These are phyloP conservation scores for Onchidella celtica DNA, from an alignment of 2,888 invertebrate genomes.

Conservation along the genomic window DNA sequence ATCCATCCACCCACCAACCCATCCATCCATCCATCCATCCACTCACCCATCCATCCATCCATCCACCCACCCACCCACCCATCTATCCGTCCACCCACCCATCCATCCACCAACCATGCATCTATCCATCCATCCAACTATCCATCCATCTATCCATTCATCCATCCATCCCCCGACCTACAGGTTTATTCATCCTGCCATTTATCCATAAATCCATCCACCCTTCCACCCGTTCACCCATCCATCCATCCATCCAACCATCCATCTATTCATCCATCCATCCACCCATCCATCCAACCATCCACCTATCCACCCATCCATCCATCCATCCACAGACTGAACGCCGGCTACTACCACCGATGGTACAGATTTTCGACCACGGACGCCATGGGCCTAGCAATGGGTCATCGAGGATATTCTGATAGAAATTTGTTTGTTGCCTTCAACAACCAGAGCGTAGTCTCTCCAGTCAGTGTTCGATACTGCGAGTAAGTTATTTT, in stretches of 20 bases:
- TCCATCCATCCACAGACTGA: too few species aligned
- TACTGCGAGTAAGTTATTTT: too few species aligned
- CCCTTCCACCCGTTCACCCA: background rate
- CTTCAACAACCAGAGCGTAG: slow-evolving; percentile 27
- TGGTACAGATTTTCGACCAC: slow-evolving; percentile 48
- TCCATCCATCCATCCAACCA: background rate
- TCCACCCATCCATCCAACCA: too few species aligned
- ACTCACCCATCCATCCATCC: background rate
- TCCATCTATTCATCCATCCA: background rate
- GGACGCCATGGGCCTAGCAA: slow-evolving; percentile 54
- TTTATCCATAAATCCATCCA: background rate
- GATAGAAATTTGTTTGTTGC: slow-evolving; percentile 55
- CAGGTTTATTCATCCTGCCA: background rate
- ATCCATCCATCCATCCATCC: background rate
- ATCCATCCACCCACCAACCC: background rate
- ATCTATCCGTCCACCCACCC: background rate
- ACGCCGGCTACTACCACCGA: slow-evolving; percentile 37
- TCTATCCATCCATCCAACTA: background rate
- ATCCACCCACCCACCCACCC: background rate
- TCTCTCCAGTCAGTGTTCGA: too few species aligned
- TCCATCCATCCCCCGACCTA: background rate
- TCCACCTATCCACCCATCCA: too few species aligned
- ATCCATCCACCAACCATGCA: background rate
- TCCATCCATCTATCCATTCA: background rate
- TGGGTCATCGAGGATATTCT: slow-evolving; percentile 55